Conservation (phyloP, 2,888 invertebrate species). For the Temnothorax ravouxi region DNA sequence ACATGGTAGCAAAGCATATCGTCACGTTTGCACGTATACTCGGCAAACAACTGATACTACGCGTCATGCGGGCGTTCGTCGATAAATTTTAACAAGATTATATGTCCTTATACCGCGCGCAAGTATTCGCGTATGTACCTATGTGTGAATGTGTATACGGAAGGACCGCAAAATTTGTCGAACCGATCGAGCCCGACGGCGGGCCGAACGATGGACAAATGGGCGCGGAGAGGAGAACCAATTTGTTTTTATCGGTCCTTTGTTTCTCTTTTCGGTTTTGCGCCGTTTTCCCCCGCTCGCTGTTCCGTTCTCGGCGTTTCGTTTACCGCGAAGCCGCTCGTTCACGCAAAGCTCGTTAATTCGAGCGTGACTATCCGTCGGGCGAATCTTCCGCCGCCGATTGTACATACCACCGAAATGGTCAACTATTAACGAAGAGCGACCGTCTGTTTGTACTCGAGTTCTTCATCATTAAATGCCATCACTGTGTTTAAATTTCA, state of each 20-base stretch:
- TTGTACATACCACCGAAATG: conserved; percentile 66
- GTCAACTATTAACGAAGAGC: conserved; percentile 63
- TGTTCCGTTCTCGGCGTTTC: conserved; percentile 49
- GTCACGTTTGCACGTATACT: conserved; percentile 14
- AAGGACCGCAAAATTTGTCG: conserved; percentile 79
- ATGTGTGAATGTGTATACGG: conserved; percentile 55
- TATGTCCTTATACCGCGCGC: conserved; percentile 47
- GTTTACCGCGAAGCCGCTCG: conserved; percentile 56
- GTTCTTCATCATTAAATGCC: conserved; percentile 36
- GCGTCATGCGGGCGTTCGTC: conserved; percentile 19
- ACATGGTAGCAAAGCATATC: conserved; percentile 4
- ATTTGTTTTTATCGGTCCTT: conserved; percentile 78
- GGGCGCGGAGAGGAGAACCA: conserved; percentile 66
- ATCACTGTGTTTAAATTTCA: conserved; percentile 36
- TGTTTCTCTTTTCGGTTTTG: conserved; percentile 74
- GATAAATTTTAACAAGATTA: conserved; percentile 69
- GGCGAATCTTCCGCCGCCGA: conserved; percentile 72
- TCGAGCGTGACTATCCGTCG: conserved; percentile 79
- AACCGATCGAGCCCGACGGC: conserved; percentile 65
- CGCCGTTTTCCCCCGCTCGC: conserved; percentile 22
- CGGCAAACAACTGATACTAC: conserved; percentile 40
- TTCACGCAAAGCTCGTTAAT: conserved; percentile 75
- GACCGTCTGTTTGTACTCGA: conserved; percentile 51
- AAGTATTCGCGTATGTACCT: conserved; percentile 16
- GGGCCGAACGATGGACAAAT: conserved; percentile 61